Percentiles rank a stretch among this genome's conserved stretches.
phyloP scores from a whole-genome alignment of 2,888 invertebrate species.

The Chrysolina haemoptera region DNA sequence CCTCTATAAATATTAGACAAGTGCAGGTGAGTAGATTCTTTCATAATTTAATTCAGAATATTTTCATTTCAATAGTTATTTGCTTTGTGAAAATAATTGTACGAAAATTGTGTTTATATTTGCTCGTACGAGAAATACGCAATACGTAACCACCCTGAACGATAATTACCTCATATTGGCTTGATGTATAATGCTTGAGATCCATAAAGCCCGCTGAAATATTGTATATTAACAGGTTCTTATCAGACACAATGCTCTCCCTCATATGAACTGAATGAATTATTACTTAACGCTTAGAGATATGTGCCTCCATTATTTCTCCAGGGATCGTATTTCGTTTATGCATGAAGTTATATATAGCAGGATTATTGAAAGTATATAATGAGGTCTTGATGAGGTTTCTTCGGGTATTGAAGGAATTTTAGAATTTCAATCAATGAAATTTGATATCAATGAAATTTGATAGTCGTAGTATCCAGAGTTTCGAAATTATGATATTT shows the following conservation, averaged over 20 bases:
- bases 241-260: conserved; percentile 10
- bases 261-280: conserved; percentile 1
- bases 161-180: neutral
- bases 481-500: too few species aligned
- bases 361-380: neutral
- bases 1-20: too few species aligned
- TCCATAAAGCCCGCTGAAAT: conserved; percentile 4
- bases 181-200: neutral
- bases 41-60: too few species aligned
- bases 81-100: too few species aligned
- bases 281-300: conserved; percentile 8
- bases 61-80: too few species aligned
- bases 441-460: too few species aligned
- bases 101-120: too few species aligned
- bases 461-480: too few species aligned
- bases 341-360: neutral
- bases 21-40: too few species aligned
- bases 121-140: too few species aligned
- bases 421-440: too few species aligned
- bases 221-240: conserved; percentile 13
- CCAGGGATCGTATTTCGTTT: neutral
- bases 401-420: too few species aligned
- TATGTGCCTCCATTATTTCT: conserved; percentile 9
- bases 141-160: neutral
- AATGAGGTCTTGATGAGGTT: neutral